phyloP scores from a whole-genome alignment of 1,140 invertebrate genomes.

The Trichogramma pretiosum region DNA sequence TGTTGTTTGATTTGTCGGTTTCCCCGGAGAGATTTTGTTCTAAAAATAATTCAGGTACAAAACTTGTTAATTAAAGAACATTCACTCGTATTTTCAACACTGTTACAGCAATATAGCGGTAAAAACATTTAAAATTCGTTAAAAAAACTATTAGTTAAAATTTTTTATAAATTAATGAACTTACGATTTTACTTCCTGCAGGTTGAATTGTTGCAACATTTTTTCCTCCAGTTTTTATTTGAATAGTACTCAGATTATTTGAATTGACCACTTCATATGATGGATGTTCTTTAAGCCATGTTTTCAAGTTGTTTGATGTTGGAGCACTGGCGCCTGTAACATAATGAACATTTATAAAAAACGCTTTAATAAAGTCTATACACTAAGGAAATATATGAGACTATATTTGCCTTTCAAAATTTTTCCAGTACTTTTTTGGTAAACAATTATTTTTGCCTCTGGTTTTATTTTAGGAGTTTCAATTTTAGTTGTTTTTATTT shows the following conservation, averaged over 20 bases:
- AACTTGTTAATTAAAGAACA: no score
- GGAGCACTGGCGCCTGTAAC: constrained; percentile 64
- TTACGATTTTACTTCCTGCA: constrained; percentile 17
- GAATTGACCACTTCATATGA: constrained; percentile 72
- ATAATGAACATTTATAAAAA: neutral
- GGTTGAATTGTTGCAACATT: constrained; percentile 32
- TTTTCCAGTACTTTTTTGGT: constrained; percentile 69
- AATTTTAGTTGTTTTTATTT: constrained; percentile 30
- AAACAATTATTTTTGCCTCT: constrained; percentile 59
- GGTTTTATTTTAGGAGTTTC: constrained; percentile 36
- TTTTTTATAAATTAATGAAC: constrained; percentile 8
- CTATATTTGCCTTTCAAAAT: constrained; percentile 51
- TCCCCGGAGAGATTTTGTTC: constrained; percentile 18
- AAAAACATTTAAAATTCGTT: neutral
- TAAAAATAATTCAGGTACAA: constrained; percentile 8
- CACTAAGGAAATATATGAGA: neutral
- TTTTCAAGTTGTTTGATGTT: constrained; percentile 62
- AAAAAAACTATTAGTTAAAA: neutral
- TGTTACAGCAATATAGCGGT: neutral
- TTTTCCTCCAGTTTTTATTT: constrained; percentile 38
- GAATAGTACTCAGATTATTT: constrained; percentile 44
- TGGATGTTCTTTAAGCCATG: constrained; percentile 79
- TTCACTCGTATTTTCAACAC: no score
- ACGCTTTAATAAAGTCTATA: constrained; percentile 4
- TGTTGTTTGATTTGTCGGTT: constrained; percentile 20